A percentile compares a stretch with the other conserved stretches of the same genome.
Evolutionary conservation across 2,888 invertebrate species (phyloP).

Genomic region (Monopis laevigella): DNA sequence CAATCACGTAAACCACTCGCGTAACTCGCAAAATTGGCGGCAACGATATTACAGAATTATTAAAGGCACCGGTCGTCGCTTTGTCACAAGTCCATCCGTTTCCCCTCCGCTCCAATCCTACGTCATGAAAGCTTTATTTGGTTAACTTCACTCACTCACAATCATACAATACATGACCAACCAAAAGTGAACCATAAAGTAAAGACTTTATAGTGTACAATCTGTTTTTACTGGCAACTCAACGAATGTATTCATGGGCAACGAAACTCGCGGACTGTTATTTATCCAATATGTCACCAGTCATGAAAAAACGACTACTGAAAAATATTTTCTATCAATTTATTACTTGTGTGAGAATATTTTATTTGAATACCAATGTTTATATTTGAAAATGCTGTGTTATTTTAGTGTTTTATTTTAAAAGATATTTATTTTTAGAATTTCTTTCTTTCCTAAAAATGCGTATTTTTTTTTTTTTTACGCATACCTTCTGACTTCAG

Average conservation of each 20-base stretch:
- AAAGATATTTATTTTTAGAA: too few relatives aligned
- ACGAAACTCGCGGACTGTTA: conserved; percentile 3
- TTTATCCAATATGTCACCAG: conserved; percentile 4
- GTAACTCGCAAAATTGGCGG: conserved; percentile 1
- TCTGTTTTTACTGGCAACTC: too few relatives aligned
- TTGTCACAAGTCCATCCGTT: conserved; percentile 10
- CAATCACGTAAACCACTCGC: conserved; percentile 4
- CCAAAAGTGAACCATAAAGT: too few relatives aligned
- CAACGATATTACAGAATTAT: conserved; percentile 22
- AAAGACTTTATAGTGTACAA: too few relatives aligned
- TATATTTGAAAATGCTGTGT: too few relatives aligned
- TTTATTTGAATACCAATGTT: too few relatives aligned
- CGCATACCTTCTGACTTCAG: too few relatives aligned
- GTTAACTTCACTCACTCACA: conserved; percentile 26
- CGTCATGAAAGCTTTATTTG: conserved; percentile 33
- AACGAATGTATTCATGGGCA: neutral
- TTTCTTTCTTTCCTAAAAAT: too few relatives aligned
- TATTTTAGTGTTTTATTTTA: too few relatives aligned
- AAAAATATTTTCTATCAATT: conserved; percentile 2
- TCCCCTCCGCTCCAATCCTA: conserved; percentile 20
- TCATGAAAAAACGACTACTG: neutral
- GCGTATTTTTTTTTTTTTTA: too few relatives aligned
- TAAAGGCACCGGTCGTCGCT: conserved; percentile 24
- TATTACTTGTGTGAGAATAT: too few relatives aligned
- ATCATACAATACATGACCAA: too few relatives aligned